phyloP scores from a whole-genome alignment of 2,113 vertebrate genomes.

The Eudorcas thomsonii region DNA sequence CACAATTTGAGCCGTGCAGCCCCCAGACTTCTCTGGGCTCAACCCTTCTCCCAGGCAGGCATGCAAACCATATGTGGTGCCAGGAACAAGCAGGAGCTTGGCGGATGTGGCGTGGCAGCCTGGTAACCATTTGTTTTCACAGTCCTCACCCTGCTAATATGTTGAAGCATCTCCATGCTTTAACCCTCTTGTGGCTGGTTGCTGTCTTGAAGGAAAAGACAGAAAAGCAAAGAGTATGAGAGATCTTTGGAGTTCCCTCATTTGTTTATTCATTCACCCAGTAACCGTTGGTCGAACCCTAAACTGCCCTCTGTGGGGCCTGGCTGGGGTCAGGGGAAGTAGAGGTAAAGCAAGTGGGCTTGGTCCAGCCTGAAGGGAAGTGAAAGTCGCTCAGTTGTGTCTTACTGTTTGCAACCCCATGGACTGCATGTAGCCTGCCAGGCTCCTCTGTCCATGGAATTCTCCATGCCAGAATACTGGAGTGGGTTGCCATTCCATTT shows the following conservation, averaged over 20 bases:
- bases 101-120: slow-evolving; percentile 54
- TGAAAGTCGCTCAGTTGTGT: background rate
- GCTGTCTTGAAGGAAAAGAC: background rate
- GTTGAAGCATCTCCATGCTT: slow-evolving; percentile 43
- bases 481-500: background rate
- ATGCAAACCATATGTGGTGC: slow-evolving; percentile 53
- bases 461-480: background rate
- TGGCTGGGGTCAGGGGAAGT: background rate
- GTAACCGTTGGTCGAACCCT: background rate
- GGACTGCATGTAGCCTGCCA: background rate
- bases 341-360: background rate
- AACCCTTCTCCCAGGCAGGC: slow-evolving; percentile 9
- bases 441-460: background rate
- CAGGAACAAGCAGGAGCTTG: slow-evolving; percentile 52
- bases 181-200: slow-evolving; percentile 58
- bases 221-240: background rate
- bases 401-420: background rate
- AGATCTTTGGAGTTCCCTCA: background rate
- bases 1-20: background rate
- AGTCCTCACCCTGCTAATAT: slow-evolving; percentile 51
- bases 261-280: background rate
- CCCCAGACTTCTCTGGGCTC: background rate
- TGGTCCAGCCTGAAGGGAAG: background rate
- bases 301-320: background rate
- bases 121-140: slow-evolving; percentile 69